A percentile compares a stretch with the other conserved stretches of the same genome.
Conservation (phyloP, 2,113 vertebrate species). For the Ondatra zibethicus region DNA sequence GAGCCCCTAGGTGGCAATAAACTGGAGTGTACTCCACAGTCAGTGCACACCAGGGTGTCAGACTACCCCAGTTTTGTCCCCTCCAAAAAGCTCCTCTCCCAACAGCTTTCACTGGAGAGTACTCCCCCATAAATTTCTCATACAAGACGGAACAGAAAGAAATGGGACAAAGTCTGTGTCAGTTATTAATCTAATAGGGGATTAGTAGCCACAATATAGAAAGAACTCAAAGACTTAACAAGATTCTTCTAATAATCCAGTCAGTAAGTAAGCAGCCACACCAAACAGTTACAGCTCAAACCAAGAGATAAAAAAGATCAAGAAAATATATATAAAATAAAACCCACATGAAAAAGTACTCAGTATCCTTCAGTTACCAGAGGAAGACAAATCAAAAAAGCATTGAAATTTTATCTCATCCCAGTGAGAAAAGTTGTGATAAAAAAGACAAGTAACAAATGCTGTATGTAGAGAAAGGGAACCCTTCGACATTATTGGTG, state of each 20-base stretch:
- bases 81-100: neutral
- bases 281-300: neutral
- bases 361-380: neutral
- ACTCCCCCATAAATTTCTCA: neutral
- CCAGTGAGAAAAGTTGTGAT: neutral
- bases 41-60: neutral
- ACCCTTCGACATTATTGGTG: neutral
- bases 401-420: neutral
- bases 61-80: neutral
- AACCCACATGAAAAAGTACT: neutral
- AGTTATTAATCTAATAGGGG: neutral
- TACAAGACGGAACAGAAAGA: neutral
- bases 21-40: neutral
- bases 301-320: neutral
- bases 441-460: neutral
- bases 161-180: neutral
- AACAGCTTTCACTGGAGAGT: neutral
- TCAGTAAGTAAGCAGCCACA: neutral
- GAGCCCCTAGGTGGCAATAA: neutral
- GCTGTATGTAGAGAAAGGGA: neutral
- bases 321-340: neutral
- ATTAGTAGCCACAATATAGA: neutral
- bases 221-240: neutral
- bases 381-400: neutral
- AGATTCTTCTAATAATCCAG: neutral